Evolutionary conservation across 2,888 invertebrate species (phyloP).

Genomic region (Drosophila falleni): DNA sequence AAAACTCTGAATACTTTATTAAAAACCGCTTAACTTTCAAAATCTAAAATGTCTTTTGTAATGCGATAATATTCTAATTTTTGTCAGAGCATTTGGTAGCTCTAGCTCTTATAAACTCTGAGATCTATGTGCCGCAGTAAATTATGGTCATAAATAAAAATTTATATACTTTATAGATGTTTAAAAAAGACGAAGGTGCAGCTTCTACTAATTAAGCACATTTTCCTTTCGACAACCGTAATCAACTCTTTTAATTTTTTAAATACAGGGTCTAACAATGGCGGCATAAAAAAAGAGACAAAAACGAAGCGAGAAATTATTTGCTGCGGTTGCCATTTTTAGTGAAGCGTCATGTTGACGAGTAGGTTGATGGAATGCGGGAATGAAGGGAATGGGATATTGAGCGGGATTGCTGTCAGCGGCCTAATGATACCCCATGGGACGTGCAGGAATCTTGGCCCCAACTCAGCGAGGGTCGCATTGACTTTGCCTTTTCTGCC

Average conservation of each 20-base stretch:
- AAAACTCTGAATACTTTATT: too few species aligned
- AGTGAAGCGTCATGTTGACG: constrained; percentile 55
- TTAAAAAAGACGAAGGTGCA: too few species aligned
- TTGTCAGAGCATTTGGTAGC: too few species aligned
- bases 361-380: not conserved
- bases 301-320: constrained; percentile 68
- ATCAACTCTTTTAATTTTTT: not conserved
- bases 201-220: too few species aligned
- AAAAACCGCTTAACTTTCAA: too few species aligned
- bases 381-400: constrained; percentile 5
- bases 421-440: constrained; percentile 72
- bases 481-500: constrained; percentile 38
- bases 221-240: too few species aligned
- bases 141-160: too few species aligned
- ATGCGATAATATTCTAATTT: too few species aligned
- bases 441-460: constrained; percentile 57
- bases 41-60: too few species aligned
- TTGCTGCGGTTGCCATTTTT: constrained; percentile 67
- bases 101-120: too few species aligned
- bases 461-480: constrained; percentile 41
- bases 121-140: too few species aligned
- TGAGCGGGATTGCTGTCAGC: constrained; percentile 39
- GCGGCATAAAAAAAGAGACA: constrained; percentile 30
- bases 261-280: constrained; percentile 45
- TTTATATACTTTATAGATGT: too few species aligned